A percentile compares a stretch with the other conserved stretches of the same genome.
These are phyloP conservation scores for Caenorhabditis afra DNA, from an alignment of 2,888 invertebrate species.

Conservation along the genomic window DNA sequence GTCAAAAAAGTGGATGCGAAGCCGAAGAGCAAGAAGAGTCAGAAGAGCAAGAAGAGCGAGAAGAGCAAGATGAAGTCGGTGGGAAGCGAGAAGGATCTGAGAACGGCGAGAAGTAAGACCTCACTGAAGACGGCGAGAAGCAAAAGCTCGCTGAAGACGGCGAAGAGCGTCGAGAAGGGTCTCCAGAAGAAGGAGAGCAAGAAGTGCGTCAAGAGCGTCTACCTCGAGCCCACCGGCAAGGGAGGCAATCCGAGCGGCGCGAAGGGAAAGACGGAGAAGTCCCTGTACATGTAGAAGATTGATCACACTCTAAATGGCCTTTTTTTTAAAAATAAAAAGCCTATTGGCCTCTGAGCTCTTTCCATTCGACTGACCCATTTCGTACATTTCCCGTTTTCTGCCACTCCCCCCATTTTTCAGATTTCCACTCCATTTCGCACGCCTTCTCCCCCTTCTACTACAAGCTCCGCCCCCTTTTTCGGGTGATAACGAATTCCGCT, in stretches of 20 bases:
- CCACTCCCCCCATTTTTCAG: too few species aligned
- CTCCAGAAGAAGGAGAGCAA: neutral
- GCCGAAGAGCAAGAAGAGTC: slow-evolving; percentile 17
- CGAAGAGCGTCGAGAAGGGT: slow-evolving; percentile 1
- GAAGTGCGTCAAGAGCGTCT: neutral
- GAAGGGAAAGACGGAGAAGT: slow-evolving; percentile 20
- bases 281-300: slow-evolving; percentile 18
- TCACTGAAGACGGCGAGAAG: slow-evolving; percentile 6
- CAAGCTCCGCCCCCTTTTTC: neutral
- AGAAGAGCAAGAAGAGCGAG: slow-evolving; percentile 3
- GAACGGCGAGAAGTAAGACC: neutral
- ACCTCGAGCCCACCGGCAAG: too few species aligned
- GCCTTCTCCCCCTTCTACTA: neutral
- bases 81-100: neutral
- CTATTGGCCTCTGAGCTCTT: neutral
- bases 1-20: neutral
- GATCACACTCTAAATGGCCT: neutral
- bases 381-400: too few species aligned
- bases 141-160: slow-evolving; percentile 9
- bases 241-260: neutral
- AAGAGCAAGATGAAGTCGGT: slow-evolving; percentile 1
- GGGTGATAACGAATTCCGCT: slow-evolving; percentile 36
- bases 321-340: neutral
- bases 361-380: too few species aligned
- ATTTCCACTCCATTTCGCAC: too few species aligned